A percentile compares a stretch with the other conserved stretches of the same genome.
phyloP scores from a whole-genome alignment of 1,140 invertebrate genomes.

The Campoletis sonorensis region DNA sequence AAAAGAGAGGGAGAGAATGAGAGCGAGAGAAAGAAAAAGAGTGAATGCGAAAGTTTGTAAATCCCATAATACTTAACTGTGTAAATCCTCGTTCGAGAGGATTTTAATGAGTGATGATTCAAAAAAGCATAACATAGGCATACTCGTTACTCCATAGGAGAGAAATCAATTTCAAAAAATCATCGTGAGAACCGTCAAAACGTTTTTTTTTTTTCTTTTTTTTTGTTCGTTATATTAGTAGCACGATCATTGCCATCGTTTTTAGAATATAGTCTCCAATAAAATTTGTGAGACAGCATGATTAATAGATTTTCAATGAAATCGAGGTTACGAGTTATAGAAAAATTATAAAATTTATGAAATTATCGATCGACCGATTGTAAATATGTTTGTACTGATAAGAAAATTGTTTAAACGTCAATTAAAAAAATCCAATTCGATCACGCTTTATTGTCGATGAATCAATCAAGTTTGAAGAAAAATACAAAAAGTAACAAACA shows the following conservation, averaged over 20 bases:
- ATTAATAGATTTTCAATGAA: conserved; percentile 34
- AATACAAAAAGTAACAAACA: too few relatives aligned
- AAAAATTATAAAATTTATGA: too few relatives aligned
- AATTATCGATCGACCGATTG: neutral
- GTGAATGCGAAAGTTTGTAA: neutral
- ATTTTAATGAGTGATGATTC: neutral
- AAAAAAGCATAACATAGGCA: neutral
- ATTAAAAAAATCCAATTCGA: too few relatives aligned
- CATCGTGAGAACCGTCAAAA: too few relatives aligned
- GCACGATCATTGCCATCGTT: conserved; percentile 22
- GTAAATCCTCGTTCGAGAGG: neutral
- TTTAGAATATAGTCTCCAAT: conserved; percentile 38
- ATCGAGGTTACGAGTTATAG: conserved; percentile 22
- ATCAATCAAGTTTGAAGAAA: too few relatives aligned
- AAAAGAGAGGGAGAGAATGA: neutral
- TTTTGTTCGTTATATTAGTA: conserved; percentile 38
- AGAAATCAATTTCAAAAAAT: too few relatives aligned
- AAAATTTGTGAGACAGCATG: conserved; percentile 21
- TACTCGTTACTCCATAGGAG: too few relatives aligned
- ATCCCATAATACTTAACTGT: neutral
- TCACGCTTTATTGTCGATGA: too few relatives aligned
- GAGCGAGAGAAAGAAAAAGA: neutral
- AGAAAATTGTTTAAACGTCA: too few relatives aligned
- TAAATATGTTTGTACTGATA: too few relatives aligned
- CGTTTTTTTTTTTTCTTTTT: too few relatives aligned